phyloP scores from a whole-genome alignment of 2,113 vertebrate species.

The Dromas ardeola region DNA sequence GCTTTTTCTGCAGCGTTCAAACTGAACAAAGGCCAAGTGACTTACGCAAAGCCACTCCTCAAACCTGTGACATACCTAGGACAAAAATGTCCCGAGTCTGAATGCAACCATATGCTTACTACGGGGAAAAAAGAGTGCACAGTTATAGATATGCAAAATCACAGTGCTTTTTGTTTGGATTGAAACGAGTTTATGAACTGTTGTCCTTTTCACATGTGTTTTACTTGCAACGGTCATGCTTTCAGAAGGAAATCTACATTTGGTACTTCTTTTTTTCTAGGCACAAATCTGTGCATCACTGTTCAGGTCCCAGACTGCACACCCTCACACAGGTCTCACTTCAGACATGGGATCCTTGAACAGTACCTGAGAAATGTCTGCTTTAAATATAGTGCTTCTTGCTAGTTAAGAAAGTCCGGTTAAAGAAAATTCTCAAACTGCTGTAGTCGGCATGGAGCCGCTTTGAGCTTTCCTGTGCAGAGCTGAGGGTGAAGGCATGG shows the following conservation, averaged over 20 bases:
- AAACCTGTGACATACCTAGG: constrained; percentile 35
- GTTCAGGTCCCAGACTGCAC: neutral
- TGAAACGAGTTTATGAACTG: neutral
- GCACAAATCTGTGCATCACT: neutral
- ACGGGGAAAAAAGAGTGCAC: neutral
- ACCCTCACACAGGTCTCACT: neutral
- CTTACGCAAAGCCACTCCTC: constrained; percentile 26
- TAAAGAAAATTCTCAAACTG: neutral
- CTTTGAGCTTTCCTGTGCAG: neutral
- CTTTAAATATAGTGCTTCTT: neutral
- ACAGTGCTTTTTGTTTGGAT: neutral
- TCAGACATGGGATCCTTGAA: neutral
- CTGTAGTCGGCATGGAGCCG: neutral
- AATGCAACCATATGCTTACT: constrained; percentile 15
- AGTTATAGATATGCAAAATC: neutral
- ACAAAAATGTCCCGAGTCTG: constrained; percentile 3
- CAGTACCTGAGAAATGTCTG: neutral
- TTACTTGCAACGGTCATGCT: neutral
- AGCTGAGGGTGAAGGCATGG: fast-evolving
- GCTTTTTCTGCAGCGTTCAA: neutral
- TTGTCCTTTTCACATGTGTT: neutral
- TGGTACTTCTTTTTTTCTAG: neutral
- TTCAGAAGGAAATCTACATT: neutral
- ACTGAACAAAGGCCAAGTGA: constrained; percentile 40
- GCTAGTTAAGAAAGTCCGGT: neutral